Base-by-base conservation (phyloP, 92 coral and sea anemone species). In the Umimayanthus chanpuru region DNA sequence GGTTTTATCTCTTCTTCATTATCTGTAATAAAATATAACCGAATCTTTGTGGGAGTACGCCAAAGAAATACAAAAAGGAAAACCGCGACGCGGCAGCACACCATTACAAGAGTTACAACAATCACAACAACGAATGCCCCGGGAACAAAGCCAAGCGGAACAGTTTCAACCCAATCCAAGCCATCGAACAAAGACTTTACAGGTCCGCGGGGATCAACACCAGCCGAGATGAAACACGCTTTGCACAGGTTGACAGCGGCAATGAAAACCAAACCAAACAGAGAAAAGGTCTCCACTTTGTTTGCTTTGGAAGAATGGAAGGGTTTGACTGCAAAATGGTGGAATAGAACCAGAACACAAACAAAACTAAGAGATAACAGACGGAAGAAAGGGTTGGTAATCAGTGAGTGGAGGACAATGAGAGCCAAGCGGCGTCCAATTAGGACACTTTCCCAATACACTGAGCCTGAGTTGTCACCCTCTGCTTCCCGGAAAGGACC, bases 381-480 rank as follows among this genome's bases (percentile, higher is more conserved):
- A 26, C 91, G 90, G 6, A 81, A 32, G 16, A 91, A 55, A 8
- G 97, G 92, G 47, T 94, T 92, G 16, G 88, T 73, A 87, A 92
- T 68, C 47, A 85, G 70, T 28, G 79, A 90, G 87, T 86, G 81
- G 73, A 92, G 64, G 30, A 81, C 43, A 70, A 92, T 89, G 16
- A 94, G 75, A 81, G 87, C 30, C 70, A 94, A 81, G 30, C 94
- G 94, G 43, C 97, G 90, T 40, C 90, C 93, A 81, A 92, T 92
- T 80, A 94, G 79, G n/a, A 91, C 88, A 86, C 95, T 94, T 74
- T 94, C 92, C 97, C 97, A 94, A 72, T 88, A 89, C 38, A 92
- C 67, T 20, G 89, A 81, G 66, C 94, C 93, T 43, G 44, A 32
- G 25, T 79, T 40, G 18, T 8, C 81, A 44, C 39, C 44, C 16